Evolutionary conservation across 2,797 vertebrate genomes (phyloP), one percentile per base, ranked within the genome.

Genomic region (Distichodus sexfasciatus): DNA sequence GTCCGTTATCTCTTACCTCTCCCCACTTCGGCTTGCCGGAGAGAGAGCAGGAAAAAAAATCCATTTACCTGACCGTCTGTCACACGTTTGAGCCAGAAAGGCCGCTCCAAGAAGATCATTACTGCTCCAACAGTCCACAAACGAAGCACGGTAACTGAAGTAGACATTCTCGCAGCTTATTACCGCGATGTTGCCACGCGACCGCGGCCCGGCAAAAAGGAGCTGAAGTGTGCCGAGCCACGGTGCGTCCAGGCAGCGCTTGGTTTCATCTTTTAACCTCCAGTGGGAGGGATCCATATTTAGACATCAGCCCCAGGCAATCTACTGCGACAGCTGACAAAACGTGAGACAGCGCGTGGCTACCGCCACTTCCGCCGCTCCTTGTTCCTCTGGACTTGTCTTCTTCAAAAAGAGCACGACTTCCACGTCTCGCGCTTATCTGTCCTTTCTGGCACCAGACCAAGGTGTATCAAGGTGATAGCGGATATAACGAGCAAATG

Each of bases 391-490:
- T n/a, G 8, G 5, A 40, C 51, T 43, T 4, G 28, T 4, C 15
- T 53, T 15, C 9, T 31, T 28, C 2, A 50, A 23, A 66, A 53
- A 4, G 12, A 61, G 55, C 36, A n/a, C n/a, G n/a, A n/a, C n/a
- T n/a, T n/a, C n/a, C n/a, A n/a, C 36, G 3, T 58, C 40, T 61
- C 38, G 23, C 21, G n/a, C 7, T 12, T 23, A 71, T 61, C 71
- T 40, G 17, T 59, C 23, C 35, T 15, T 58, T 72, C 43, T 63
- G 15, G n/a, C 61, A 41, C 10, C 35, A 41, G 33, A 71, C 46
- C 71, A 54, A 66, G 38, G 44, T 65, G 72, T 66, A 69, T 64
- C 44, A 31, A 47, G 69, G 48, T 47, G 48, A 66, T 72, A 61
- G 66, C 60, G 41, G 69, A 69, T 67, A 51, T 76, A 74, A 63